Base-by-base conservation (phyloP, 1,140 invertebrate species). In the Heliconius hewitsoni region DNA sequence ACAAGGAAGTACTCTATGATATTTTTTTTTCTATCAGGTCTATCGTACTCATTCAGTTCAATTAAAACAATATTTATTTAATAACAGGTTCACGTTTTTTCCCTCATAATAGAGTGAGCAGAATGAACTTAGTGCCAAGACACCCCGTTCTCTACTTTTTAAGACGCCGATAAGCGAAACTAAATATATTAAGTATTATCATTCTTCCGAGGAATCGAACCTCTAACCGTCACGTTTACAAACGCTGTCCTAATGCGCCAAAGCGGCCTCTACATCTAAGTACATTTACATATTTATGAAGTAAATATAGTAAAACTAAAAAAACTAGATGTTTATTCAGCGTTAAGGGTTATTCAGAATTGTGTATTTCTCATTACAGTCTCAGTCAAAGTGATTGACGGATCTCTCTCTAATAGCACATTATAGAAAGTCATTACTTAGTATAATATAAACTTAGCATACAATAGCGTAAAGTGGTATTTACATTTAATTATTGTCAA, bases 361-460 rank as follows among this genome's bases (percentile, higher is more conserved):
- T 23, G 23, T 66, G 9, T 66, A 66, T 6, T 66, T 66, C 60
- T 66, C 60, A 66, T 66, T 66, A 6, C 4, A 66, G 13, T 16
- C 60, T 27, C 23, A 66, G 60, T 66, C 60, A 66, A 66, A 66
- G 60, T 66, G 60, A 66, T 30, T 30, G 60, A 66, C 60, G 60
- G 60, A 66, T 66, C 27, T 30, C 60, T 13, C 60, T 27, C 23
- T 66, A 66, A 66, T 66, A 11, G 60, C 60, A 16, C 27, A 66
- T 30, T 66, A 66, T 66, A 66, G 27, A 66, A 66, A 27, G 60
- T 66, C 60, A 66, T 66, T 66, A 66, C 60, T 66, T 66, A 66
- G 60, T 66, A 0, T 27, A 66, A 66, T 66, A 66, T 66, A 66
- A 30, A 66, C 60, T 66, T 66, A 30, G 27, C n/a, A 66, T 30